Evolutionary conservation across 1,140 invertebrate genomes (phyloP), one percentile per base, ranked within the genome.

Genomic region (Leptinotarsa defecta): DNA sequence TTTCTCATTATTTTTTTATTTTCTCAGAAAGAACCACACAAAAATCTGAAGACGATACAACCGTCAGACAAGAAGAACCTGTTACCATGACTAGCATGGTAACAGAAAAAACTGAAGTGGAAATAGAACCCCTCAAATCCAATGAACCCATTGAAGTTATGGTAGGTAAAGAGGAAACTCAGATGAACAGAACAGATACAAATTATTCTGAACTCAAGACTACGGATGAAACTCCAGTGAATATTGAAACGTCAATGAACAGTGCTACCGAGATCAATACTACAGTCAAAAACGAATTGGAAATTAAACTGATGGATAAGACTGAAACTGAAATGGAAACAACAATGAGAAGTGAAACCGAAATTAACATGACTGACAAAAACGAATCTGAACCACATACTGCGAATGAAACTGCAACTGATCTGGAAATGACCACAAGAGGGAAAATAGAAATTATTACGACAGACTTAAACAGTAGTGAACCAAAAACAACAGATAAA

Each of bases 231-330:
- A 57, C 52, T 57, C 15, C 15, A 57, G n/a, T 57, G 3, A 19
- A 13, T 17, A 57, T 57, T 17, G 52, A 57, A 57, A 57, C 52
- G n/a, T 8, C 52, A 57, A 19, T n/a, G 15, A 57, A n/a, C 4
- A 57, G n/a, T 57, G 3, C 13, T 57, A 57, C 52, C 52, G 52
- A 57, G 2, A 57, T 57, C 15, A 19, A n/a, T 4, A 34, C 68
- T 13, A 70, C 68, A 48, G 43, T 70, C 20, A 13, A 49, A 52
- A 70, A 48, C 2, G 68, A 13, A 70, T 8, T n/a, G 20, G 68
- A 20, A 65, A 65, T 65, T 11, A 17, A 65, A 27, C 52, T 57
- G 52, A 17, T 3, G n/a, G 13, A 57, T 57, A 8, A 5, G 5
- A 57, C 17, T 57, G 52, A n/a, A 57, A 57, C 17, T 19, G 52